phyloP scores from a whole-genome alignment of 1,140 invertebrate genomes.

The Drosophila rufa region DNA sequence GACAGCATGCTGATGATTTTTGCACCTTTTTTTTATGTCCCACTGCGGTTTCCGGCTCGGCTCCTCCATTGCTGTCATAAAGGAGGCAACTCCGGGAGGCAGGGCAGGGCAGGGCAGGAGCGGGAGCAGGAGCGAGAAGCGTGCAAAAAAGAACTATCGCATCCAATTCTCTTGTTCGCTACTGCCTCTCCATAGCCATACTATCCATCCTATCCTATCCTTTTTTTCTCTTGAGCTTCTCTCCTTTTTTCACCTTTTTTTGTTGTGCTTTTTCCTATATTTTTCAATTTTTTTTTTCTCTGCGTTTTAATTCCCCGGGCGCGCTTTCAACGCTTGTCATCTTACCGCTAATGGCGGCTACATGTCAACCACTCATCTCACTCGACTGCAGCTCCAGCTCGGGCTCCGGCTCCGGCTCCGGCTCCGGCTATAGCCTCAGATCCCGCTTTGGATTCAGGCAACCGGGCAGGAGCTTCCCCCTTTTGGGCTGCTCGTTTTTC shows the following conservation, averaged over 20 bases:
- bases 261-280: slow-evolving; percentile 1
- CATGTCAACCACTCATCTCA: slow-evolving; percentile 82
- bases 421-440: slow-evolving; percentile 9
- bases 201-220: not conserved
- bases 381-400: slow-evolving; percentile 39
- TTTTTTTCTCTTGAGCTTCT: not conserved
- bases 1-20: slow-evolving; percentile 78
- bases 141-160: slow-evolving; percentile 56
- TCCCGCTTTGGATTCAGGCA: slow-evolving; percentile 14
- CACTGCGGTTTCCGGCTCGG: slow-evolving; percentile 50
- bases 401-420: slow-evolving; percentile 1
- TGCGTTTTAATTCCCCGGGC: slow-evolving; percentile 79
- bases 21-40: slow-evolving; percentile 70
- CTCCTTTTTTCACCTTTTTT: slow-evolving; percentile 25
- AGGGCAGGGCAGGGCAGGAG: too few relatives aligned
- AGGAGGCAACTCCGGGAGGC: not conserved
- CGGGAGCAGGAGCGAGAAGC: not conserved
- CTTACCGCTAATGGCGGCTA: slow-evolving; percentile 82
- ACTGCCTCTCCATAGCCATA: not conserved
- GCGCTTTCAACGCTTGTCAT: slow-evolving; percentile 81
- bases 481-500: slow-evolving; percentile 64
- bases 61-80: slow-evolving; percentile 67
- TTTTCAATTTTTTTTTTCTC: slow-evolving; percentile 2
- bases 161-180: slow-evolving; percentile 53
- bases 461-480: slow-evolving; percentile 3